Conservation (phyloP, 1,140 invertebrate species). For the Panagrolaimus sp. region DNA sequence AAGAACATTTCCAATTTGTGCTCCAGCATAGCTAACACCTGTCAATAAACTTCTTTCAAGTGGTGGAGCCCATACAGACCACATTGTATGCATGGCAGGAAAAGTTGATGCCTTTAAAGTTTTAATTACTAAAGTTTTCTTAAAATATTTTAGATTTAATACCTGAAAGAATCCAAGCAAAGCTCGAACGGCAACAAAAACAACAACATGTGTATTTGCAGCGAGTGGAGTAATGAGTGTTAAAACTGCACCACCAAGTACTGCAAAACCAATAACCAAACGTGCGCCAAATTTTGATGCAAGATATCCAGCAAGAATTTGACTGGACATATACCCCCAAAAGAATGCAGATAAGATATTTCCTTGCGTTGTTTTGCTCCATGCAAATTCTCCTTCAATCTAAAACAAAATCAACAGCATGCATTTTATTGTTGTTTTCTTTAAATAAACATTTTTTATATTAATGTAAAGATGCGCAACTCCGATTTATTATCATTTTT, state of each 20-base stretch:
- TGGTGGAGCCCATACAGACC: conserved; percentile 63
- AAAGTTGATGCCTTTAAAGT: conserved; percentile 62
- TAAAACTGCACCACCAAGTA: conserved; percentile 72
- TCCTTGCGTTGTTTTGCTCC: conserved; percentile 60
- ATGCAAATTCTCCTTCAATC: conserved; percentile 67
- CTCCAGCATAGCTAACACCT: conserved; percentile 60
- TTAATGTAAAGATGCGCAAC: too few relatives aligned
- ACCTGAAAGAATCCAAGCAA: conserved; percentile 60
- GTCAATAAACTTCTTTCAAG: conserved; percentile 59
- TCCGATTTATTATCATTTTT: too few relatives aligned
- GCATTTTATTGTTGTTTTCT: too few relatives aligned
- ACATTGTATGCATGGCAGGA: conserved; percentile 63
- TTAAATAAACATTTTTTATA: too few relatives aligned
- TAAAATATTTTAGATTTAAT: conserved; percentile 27
- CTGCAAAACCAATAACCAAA: conserved; percentile 71
- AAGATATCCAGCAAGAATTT: conserved; percentile 59
- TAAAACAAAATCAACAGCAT: conserved; percentile 4
- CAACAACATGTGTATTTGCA: conserved; percentile 64
- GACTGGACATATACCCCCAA: conserved; percentile 61
- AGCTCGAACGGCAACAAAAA: conserved; percentile 58
- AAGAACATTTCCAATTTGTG: conserved; percentile 61
- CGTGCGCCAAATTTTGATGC: conserved; percentile 75
- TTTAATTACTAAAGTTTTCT: conserved; percentile 1
- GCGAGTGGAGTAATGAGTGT: conserved; percentile 75
- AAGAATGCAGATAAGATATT: conserved; percentile 61